Percentiles rank a stretch among this genome's conserved stretches.
phyloP scores from a whole-genome alignment of 2,797 vertebrate genomes.

The Pipistrellus nathusii region DNA sequence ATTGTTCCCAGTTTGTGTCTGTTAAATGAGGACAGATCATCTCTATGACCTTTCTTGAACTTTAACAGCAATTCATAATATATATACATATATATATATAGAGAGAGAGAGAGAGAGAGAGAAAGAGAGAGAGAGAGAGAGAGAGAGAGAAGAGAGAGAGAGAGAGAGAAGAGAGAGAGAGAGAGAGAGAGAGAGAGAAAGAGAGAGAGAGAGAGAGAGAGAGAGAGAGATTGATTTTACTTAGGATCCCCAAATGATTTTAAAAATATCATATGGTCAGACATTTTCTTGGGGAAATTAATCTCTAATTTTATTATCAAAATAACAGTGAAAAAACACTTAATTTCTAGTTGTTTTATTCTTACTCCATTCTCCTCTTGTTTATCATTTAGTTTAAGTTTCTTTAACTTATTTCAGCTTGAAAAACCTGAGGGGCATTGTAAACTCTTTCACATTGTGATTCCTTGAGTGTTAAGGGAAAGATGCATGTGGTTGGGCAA shows the following conservation, averaged over 20 bases:
- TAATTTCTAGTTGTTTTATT: neutral
- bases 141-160: too few species aligned
- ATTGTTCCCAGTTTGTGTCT: neutral
- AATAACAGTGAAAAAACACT: neutral
- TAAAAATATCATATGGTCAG: neutral
- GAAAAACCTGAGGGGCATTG: neutral
- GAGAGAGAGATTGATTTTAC: neutral
- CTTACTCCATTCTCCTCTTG: neutral
- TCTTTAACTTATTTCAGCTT: neutral
- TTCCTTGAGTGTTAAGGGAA: too few species aligned
- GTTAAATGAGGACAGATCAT: neutral
- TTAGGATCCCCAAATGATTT: neutral
- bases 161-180: too few species aligned
- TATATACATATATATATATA: too few species aligned
- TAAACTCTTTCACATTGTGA: neutral
- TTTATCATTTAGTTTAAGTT: neutral
- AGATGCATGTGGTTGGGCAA: neutral
- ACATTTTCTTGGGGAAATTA: neutral
- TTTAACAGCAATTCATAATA: neutral
- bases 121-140: neutral
- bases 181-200: too few species aligned
- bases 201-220: too few species aligned
- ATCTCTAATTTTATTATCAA: neutral
- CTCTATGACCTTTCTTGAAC: neutral
- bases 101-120: too few species aligned